Conservation (phyloP, 1,140 invertebrate genomes). For the Goniozus legneri region DNA sequence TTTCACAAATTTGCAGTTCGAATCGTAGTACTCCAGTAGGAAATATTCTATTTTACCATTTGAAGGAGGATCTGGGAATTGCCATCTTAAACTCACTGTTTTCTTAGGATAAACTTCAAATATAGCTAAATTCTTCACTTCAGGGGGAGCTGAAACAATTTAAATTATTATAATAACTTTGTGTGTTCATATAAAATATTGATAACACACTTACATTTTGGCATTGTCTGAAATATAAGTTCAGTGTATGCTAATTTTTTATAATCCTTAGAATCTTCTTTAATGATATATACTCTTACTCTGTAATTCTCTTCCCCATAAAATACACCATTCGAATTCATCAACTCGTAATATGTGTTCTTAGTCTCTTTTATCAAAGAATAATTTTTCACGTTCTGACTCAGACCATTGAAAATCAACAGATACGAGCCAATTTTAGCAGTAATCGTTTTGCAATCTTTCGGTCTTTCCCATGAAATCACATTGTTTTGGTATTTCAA, state of each 20-base stretch:
- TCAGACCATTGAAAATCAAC: slow-evolving; percentile 16
- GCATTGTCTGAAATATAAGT: slow-evolving; percentile 9
- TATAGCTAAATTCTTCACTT: slow-evolving; percentile 15
- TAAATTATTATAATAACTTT: not conserved
- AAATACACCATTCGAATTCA: not conserved
- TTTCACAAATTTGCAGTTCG: not conserved
- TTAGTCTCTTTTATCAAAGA: not conserved
- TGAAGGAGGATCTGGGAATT: slow-evolving; percentile 14
- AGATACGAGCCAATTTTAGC: slow-evolving; percentile 8
- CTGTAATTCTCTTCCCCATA: slow-evolving; percentile 17
- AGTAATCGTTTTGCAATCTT: slow-evolving; percentile 19
- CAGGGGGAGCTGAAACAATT: slow-evolving; percentile 18
- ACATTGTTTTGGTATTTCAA: slow-evolving; percentile 1
- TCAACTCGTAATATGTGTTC: not conserved
- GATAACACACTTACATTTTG: slow-evolving; percentile 14
- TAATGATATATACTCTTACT: slow-evolving; percentile 14
- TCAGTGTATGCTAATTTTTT: slow-evolving; percentile 9
- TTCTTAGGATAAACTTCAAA: slow-evolving; percentile 4
- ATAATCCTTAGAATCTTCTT: not conserved
- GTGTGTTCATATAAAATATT: not conserved
- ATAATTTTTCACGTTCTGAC: slow-evolving; percentile 6
- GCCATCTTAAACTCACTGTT: slow-evolving; percentile 20
- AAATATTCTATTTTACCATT: slow-evolving; percentile 20
- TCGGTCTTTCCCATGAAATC: slow-evolving; percentile 13
- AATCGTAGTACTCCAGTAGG: too few species aligned